A percentile compares a stretch with the other conserved stretches of the same genome.
Evolutionary conservation across 2,113 vertebrate species (phyloP).

Genomic region (Ptilorrhoa leucosticta): DNA sequence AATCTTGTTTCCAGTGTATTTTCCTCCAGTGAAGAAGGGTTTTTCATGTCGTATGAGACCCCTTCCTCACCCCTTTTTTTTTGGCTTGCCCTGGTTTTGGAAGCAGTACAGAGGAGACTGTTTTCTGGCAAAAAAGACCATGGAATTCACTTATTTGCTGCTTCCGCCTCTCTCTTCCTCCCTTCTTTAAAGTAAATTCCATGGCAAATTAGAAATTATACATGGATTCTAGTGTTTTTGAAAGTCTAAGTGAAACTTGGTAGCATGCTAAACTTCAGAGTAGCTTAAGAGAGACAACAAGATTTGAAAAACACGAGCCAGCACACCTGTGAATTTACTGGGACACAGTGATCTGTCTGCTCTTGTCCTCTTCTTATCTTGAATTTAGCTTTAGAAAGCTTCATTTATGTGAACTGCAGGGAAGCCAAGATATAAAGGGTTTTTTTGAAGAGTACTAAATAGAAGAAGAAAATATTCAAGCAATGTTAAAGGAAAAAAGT

Average conservation of each 20-base stretch:
- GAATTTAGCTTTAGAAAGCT: not conserved
- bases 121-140: not conserved
- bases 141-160: slow-evolving; percentile 6
- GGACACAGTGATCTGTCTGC: not conserved
- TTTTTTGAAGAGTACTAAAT: not conserved
- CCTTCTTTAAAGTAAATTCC: slow-evolving; percentile 30
- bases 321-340: not conserved
- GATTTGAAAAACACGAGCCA: not conserved
- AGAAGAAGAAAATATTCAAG: not conserved
- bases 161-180: not conserved
- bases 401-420: not conserved
- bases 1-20: not conserved
- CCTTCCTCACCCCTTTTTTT: not conserved
- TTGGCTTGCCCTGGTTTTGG: not conserved
- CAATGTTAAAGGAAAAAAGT: not conserved
- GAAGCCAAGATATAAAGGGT: not conserved
- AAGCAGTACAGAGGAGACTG: not conserved
- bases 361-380: not conserved
- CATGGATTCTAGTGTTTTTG: not conserved
- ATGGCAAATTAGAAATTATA: not conserved
- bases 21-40: not conserved
- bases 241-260: not conserved
- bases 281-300: not conserved
- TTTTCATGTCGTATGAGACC: not conserved
- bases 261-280: not conserved